Evolutionary conservation across 2,113 vertebrate species (phyloP).

Genomic region (Pundamilia nyererei): DNA sequence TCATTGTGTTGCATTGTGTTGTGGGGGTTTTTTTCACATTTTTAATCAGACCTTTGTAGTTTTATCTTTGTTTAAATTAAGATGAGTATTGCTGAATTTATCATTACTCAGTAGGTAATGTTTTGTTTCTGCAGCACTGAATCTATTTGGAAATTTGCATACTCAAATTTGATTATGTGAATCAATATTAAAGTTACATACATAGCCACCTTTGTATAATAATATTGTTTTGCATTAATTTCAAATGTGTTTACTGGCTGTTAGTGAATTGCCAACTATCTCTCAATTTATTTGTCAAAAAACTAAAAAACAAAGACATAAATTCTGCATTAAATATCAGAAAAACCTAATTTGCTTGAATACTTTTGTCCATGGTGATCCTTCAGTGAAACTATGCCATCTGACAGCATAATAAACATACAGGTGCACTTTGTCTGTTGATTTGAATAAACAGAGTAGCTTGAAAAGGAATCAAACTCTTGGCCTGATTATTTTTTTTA

Average conservation of each 20-base stretch:
- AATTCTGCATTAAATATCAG: not conserved
- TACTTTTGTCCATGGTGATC: not conserved
- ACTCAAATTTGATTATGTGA: not conserved
- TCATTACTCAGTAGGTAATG: not conserved
- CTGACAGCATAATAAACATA: not conserved
- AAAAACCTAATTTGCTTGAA: not conserved
- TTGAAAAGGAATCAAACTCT: not conserved
- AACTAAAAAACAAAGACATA: not conserved
- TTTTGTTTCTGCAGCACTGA: not conserved
- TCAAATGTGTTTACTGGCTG: not conserved
- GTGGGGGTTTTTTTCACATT: rapidly evolving
- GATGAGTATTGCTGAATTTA: not conserved
- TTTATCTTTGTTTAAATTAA: not conserved
- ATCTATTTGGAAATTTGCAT: not conserved
- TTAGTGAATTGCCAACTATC: rapidly evolving
- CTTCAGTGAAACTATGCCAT: not conserved
- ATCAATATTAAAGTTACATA: not conserved
- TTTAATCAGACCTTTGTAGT: not conserved
- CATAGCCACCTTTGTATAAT: rapidly evolving
- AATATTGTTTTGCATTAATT: not conserved
- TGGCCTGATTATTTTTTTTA: rapidly evolving
- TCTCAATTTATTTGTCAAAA: not conserved
- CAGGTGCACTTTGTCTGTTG: not conserved
- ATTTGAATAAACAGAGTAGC: rapidly evolving
- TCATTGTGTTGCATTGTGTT: not conserved